Base-by-base conservation (phyloP, 2,797 vertebrate species). In the Apogon hyalosoma region DNA sequence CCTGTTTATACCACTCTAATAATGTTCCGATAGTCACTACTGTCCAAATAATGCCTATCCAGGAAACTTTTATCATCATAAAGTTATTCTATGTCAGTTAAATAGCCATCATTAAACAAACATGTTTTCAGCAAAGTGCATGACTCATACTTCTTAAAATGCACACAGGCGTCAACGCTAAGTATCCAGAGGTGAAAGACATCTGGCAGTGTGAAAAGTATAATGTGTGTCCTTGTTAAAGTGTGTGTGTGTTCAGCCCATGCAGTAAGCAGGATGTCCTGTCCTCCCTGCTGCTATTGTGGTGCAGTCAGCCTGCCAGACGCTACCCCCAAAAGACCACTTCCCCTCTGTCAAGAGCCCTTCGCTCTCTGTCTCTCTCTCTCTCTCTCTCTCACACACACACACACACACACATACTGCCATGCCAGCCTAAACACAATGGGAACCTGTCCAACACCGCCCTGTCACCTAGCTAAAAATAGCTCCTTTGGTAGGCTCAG, bases 191-290 rank as follows among this genome's bases (percentile, higher is more conserved):
- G 40, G 60, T 57, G 55, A 40, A 69, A 64, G 47, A 66, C 66
- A 76, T 75, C 59, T 69, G 59, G 19, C 33, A 24, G 2, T 59
- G 19, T 60, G 45, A 55, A 54, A 55, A 24, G 43, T 40, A 14
- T 42, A 41, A 45, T 54, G 15, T 61, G 48, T 61, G 42, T 47
- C 28, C 11, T 33, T 31, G 38, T 19, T 15, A 28, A 14, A 9
- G 58, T 28, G 28, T 16, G 51, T 71, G 31, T 69, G 54, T 55
- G 51, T 70, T 73, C 21, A 73, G 61, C 18, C 31, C 58, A 51
- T 65, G 84, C 66, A 79, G 66, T 66, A 80, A 87, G 90, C 89
- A 90, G 91, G 91, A 92, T 91, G 80, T 92, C 90, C 91, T 90
- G 91, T 91, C 88, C 83, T 84, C 85, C 78, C 70, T 75, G 83